Conservation (phyloP, 1,140 invertebrate species). For the Neodiprion virginianus region DNA sequence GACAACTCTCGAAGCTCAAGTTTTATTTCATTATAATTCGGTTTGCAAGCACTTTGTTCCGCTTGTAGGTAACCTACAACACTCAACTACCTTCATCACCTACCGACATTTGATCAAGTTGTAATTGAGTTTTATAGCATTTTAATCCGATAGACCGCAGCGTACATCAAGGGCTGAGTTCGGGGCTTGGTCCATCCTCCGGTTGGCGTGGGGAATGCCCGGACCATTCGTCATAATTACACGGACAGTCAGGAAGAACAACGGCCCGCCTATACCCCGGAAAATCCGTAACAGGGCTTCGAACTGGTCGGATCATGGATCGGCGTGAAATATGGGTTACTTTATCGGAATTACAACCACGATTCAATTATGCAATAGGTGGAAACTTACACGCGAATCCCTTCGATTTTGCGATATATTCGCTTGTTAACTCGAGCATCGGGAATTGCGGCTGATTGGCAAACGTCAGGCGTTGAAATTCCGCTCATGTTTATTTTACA, state of each 20-base stretch:
- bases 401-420: too few species aligned
- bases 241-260: conserved; percentile 43
- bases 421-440: too few species aligned
- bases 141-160: conserved; percentile 45
- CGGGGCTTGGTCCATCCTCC: not conserved
- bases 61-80: conserved; percentile 32
- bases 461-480: too few species aligned
- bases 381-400: too few species aligned
- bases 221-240: conserved; percentile 52
- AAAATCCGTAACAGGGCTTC: not conserved
- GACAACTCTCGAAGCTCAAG: too few species aligned
- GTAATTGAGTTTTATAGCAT: conserved; percentile 53
- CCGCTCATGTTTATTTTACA: too few species aligned
- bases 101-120: conserved; percentile 38
- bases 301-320: not conserved
- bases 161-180: not conserved
- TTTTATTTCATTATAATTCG: too few species aligned
- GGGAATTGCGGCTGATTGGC: too few species aligned
- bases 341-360: not conserved
- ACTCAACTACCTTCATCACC: conserved; percentile 27
- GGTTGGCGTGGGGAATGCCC: conserved; percentile 24
- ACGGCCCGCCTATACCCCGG: not conserved
- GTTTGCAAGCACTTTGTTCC: not conserved
- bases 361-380: not conserved
- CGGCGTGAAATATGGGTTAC: not conserved